Percentiles rank a stretch among this genome's conserved stretches.
Conservation (phyloP, 2,888 invertebrate genomes). For the Seira musarum region DNA sequence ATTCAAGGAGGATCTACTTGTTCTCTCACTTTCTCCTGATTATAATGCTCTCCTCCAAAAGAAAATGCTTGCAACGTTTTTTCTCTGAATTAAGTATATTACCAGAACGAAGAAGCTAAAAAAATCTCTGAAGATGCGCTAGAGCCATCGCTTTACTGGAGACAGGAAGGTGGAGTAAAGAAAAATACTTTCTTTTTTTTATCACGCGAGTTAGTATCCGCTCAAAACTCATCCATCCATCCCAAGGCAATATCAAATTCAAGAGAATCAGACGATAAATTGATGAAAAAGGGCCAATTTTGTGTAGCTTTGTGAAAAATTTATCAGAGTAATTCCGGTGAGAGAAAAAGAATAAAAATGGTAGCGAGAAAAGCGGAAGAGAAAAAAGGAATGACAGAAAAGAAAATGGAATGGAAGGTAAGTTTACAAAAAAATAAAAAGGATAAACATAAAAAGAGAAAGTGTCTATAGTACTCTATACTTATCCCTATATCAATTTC, state of each 20-base stretch:
- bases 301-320: conserved; percentile 68
- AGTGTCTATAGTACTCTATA: conserved; percentile 54
- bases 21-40: conserved; percentile 36
- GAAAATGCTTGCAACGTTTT: conserved; percentile 12
- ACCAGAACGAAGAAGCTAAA: conserved; percentile 8
- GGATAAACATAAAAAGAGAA: conserved; percentile 33
- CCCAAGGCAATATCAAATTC: conserved; percentile 67
- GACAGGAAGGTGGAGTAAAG: conserved; percentile 21
- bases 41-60: conserved; percentile 33
- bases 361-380: neutral
- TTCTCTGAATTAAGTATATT: conserved; percentile 14
- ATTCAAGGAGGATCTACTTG: conserved; percentile 26
- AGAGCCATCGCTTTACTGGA: neutral
- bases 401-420: conserved; percentile 31
- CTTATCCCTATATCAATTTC: conserved; percentile 33
- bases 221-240: conserved; percentile 61
- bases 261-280: conserved; percentile 70
- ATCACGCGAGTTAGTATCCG: conserved; percentile 56
- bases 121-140: conserved; percentile 5
- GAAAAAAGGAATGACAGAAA: conserved; percentile 13
- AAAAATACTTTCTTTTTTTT: conserved; percentile 37
- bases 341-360: conserved; percentile 41
- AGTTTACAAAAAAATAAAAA: conserved; percentile 20
- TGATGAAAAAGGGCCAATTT: conserved; percentile 70
- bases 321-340: conserved; percentile 69